Conservation (phyloP, 2,888 invertebrate genomes). For the Dryobota labecula region DNA sequence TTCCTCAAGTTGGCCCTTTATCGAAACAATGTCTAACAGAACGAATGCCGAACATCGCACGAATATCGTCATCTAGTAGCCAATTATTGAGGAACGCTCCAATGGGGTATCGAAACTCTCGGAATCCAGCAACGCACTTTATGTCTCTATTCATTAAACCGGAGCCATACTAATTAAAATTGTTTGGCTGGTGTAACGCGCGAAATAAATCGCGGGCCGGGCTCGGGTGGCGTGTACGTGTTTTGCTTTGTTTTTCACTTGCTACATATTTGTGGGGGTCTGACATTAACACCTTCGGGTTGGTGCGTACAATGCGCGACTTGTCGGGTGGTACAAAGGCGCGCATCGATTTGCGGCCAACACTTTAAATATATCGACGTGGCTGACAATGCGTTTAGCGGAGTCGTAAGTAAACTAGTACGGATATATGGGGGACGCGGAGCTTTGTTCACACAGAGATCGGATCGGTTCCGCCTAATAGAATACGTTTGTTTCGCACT, state of each 20-base stretch:
- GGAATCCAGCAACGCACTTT: constrained; percentile 76
- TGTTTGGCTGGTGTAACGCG: constrained; percentile 78
- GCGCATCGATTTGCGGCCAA: constrained; percentile 80
- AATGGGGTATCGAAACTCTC: constrained; percentile 73
- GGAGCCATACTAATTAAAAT: constrained; percentile 84
- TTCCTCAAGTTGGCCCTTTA: constrained; percentile 55
- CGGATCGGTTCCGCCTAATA: constrained; percentile 83
- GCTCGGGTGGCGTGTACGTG: constrained; percentile 72
- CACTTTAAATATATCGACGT: constrained; percentile 80
- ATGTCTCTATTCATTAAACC: constrained; percentile 86
- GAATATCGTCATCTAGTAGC: constrained; percentile 82
- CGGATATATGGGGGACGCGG: constrained; percentile 77
- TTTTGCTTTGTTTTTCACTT: constrained; percentile 77
- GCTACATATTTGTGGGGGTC: constrained; percentile 81
- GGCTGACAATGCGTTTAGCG: constrained; percentile 73
- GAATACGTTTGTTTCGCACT: constrained; percentile 75
- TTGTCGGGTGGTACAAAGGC: constrained; percentile 78
- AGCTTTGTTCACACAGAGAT: constrained; percentile 80
- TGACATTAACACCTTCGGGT: constrained; percentile 79
- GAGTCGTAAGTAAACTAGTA: constrained; percentile 76
- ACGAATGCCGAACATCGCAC: constrained; percentile 74
- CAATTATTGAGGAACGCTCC: constrained; percentile 82
- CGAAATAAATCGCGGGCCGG: constrained; percentile 78
- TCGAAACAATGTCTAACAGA: constrained; percentile 70
- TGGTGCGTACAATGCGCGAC: constrained; percentile 75